Evolutionary conservation across 2,888 invertebrate species (phyloP).

Genomic region (Apotomis turbidana): DNA sequence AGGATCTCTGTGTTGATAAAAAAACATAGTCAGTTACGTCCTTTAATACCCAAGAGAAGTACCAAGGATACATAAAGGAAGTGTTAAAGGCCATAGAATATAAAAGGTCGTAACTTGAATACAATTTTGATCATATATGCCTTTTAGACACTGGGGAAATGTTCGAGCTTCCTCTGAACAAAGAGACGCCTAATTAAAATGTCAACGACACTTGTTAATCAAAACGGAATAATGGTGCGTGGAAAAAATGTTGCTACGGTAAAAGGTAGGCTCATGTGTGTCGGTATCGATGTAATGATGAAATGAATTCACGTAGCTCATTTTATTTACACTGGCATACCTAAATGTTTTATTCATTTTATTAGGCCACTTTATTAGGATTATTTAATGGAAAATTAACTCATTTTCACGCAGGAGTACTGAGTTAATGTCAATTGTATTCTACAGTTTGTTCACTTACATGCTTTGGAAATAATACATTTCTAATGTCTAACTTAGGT

Average conservation of each 20-base stretch:
- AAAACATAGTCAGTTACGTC: not conserved
- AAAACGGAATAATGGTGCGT: constrained; percentile 57
- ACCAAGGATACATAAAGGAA: not conserved
- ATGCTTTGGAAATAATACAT: no score
- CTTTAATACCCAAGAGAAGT: not conserved
- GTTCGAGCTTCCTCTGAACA: constrained; percentile 64
- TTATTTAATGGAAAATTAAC: no score
- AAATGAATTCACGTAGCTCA: no score
- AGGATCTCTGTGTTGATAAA: not conserved
- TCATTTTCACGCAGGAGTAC: no score
- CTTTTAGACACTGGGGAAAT: not conserved
- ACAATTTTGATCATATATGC: not conserved
- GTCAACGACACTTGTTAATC: constrained; percentile 81
- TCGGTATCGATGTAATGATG: not conserved
- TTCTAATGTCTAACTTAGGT: no score
- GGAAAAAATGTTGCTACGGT: constrained; percentile 3
- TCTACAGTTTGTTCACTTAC: no score
- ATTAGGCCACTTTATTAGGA: no score
- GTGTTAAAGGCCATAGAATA: not conserved
- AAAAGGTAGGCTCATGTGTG: not conserved
- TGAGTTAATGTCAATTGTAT: no score
- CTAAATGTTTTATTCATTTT: no score
- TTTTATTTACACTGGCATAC: no score
- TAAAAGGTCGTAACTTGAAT: not conserved
- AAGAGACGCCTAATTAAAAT: constrained; percentile 78